Evolutionary conservation across 2,113 vertebrate genomes (phyloP), one percentile per base, ranked within the genome.

Genomic region (Tor tambroides): DNA sequence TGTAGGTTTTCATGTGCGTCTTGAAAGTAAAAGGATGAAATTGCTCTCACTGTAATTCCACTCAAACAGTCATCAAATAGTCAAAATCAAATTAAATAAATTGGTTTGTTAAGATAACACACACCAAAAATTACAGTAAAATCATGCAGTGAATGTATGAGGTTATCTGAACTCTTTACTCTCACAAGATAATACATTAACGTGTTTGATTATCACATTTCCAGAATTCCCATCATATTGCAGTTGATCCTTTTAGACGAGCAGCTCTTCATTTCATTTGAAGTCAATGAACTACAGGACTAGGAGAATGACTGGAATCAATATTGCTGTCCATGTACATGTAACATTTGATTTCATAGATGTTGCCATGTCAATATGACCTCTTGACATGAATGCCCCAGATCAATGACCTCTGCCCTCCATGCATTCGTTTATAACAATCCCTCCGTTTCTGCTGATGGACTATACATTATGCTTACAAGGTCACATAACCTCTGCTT

Each of bases 311-410:
- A 83, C 81, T 38, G 83, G 78, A 79, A 83, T 85, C 83, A 74
- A 79, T 85, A 74, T 54, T 21, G 65, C 43, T 85, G 87, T 54
- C 17, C 35, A 7, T 35, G 14, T 72, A 85, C 46, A 72, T 78
- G 71, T 54, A 41, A 78, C 74, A 72, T 85, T 69, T 69, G 83
- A 72, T 85, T 79, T 72, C 61, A 83, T 77, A 32, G 78, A 69
- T 17, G 61, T 87, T 72, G 12, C 76, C 83, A 87, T 43, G 79
- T 78, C 88, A 72, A 78, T 76, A 71, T 8, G 75, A 89, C 43
- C 69, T 61, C 49, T 3, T 23, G 35, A 38, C 30, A 26, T 1
- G 21, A 72, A 30, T 32, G 26, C 12, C 41, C 17, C 12, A 2
- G 65, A 72, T 63, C 77, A 54, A 67, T 61, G 84, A 89, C 61